Evolutionary conservation across 2,888 invertebrate genomes (phyloP).

Genomic region (Philonicus albiceps): DNA sequence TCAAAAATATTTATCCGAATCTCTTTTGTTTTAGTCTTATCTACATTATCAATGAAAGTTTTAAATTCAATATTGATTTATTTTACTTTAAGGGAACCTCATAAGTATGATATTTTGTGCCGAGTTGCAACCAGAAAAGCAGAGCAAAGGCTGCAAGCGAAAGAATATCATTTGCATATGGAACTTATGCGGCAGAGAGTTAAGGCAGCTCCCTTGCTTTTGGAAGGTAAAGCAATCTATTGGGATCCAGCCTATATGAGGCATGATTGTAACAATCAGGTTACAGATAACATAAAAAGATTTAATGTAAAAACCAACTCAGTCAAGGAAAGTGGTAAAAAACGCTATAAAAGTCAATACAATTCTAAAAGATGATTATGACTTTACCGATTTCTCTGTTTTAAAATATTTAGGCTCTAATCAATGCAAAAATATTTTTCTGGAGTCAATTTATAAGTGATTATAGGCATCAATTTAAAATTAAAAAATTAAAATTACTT

Average conservation of each 20-base stretch:
- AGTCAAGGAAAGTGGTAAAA: neutral
- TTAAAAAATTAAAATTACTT: too few species aligned
- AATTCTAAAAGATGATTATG: neutral
- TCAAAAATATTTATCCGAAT: too few species aligned
- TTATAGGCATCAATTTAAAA: too few species aligned
- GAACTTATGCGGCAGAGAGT: slow-evolving; percentile 51
- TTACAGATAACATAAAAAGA: neutral
- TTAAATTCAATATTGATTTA: neutral
- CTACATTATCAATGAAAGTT: neutral
- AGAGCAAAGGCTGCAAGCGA: slow-evolving; percentile 59
- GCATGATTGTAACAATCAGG: neutral
- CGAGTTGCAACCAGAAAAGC: slow-evolving; percentile 61
- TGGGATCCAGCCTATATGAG: slow-evolving; percentile 54
- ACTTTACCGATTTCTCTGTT: neutral
- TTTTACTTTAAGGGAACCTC: slow-evolving; percentile 56
- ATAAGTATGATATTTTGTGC: slow-evolving; percentile 58
- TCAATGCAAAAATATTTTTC: too few species aligned
- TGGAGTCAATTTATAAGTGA: too few species aligned
- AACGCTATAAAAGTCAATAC: neutral
- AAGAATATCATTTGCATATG: slow-evolving; percentile 51
- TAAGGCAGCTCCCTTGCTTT: slow-evolving; percentile 49
- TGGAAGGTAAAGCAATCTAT: slow-evolving; percentile 53
- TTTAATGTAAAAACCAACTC: neutral
- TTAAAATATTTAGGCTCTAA: too few species aligned
- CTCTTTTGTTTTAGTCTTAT: too few species aligned